These are phyloP conservation scores for Dysmachus trigonus DNA, from an alignment of 2,888 invertebrate genomes.

Conservation along the genomic window DNA sequence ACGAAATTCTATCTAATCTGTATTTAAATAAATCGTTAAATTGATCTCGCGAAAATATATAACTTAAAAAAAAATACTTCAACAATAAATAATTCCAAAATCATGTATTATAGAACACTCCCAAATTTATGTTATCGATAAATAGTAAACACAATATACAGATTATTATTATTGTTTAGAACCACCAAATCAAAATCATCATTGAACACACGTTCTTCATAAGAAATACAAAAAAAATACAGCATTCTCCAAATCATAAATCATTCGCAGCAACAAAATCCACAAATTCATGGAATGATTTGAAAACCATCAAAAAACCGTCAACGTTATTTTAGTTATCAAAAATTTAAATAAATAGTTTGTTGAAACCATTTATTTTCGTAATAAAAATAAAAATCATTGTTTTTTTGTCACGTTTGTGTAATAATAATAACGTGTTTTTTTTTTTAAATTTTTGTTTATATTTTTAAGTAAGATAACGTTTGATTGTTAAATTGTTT, in stretches of 20 bases:
- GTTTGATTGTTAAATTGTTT: not conserved
- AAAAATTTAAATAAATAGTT: too few species aligned
- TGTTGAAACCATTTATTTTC: not conserved
- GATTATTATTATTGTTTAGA: conserved; percentile 18
- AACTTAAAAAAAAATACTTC: not conserved
- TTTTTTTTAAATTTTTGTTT: not conserved
- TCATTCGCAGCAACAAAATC: not conserved
- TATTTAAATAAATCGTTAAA: too few species aligned
- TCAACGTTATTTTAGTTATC: not conserved
- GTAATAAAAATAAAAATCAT: not conserved
- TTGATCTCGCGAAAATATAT: too few species aligned
- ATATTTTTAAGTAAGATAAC: not conserved
- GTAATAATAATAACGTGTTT: not conserved
- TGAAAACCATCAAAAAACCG: not conserved
- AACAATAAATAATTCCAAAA: not conserved
- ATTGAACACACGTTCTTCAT: not conserved
- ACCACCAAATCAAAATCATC: not conserved
- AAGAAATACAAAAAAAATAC: not conserved
- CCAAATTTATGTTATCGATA: not conserved
- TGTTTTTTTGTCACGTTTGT: not conserved
- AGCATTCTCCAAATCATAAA: not conserved
- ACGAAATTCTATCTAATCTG: too few species aligned
- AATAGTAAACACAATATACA: conserved; percentile 6
- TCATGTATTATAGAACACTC: not conserved
- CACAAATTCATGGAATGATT: not conserved